phyloP scores from a whole-genome alignment of 2,888 invertebrate species.

The Strigamia crassipes region DNA sequence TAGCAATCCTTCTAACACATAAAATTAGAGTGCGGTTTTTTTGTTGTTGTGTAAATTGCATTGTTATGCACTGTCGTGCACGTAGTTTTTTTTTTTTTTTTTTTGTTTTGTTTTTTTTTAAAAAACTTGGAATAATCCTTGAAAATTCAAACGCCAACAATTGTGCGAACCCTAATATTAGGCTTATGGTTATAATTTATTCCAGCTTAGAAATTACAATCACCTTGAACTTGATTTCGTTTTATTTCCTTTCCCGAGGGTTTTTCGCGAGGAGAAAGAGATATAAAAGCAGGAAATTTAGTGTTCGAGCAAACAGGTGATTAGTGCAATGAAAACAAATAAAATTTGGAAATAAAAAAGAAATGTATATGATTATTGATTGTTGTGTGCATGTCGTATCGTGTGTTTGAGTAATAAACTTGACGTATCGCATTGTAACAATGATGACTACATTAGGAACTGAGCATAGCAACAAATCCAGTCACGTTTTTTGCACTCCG shows the following conservation, averaged over 20 bases:
- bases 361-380: background rate
- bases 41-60: no score
- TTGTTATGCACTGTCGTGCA: no score
- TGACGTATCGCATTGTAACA: background rate
- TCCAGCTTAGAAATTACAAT: background rate
- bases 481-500: background rate
- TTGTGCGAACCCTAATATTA: no score
- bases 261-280: background rate
- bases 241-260: background rate
- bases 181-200: background rate
- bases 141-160: no score
- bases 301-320: background rate
- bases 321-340: background rate
- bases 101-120: no score
- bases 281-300: background rate
- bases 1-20: no score
- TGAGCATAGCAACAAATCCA: background rate
- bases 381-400: background rate
- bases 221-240: slow-evolving; percentile 4
- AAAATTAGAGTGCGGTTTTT: no score
- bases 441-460: slow-evolving; percentile 8
- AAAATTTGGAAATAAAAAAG: background rate
- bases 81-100: no score
- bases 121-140: no score
- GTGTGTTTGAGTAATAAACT: background rate